phyloP scores from a whole-genome alignment of 2,888 invertebrate species.

The Hydropsyche betteni region DNA sequence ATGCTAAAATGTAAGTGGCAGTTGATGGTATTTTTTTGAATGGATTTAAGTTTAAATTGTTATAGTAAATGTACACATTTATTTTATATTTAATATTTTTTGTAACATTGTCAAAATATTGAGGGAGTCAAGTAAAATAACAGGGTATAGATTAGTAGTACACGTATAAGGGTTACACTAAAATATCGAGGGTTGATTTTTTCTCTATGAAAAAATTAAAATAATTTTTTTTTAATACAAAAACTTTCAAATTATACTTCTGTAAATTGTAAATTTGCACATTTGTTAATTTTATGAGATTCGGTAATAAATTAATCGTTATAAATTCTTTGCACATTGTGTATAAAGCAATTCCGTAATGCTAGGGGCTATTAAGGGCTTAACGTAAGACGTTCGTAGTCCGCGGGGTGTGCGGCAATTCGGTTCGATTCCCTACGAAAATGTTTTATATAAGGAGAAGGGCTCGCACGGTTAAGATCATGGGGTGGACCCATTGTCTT shows the following conservation, averaged over 20 bases:
- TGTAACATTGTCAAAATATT: conserved; percentile 48
- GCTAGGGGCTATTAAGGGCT: conserved; percentile 16
- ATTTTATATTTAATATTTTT: no score
- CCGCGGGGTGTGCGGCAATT: conserved; percentile 9
- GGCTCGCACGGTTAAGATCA: conserved; percentile 38
- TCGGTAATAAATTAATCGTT: no score
- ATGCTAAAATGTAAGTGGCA: no score
- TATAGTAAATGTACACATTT: no score
- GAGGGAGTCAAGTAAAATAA: conserved; percentile 48
- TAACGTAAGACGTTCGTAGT: conserved; percentile 8
- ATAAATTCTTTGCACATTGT: no score
- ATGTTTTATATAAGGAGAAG: conserved; percentile 24
- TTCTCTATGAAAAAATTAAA: no score
- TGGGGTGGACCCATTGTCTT: conserved; percentile 44
- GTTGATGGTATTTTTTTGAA: no score
- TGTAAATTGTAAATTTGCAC: background rate
- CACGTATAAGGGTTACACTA: conserved; percentile 12
- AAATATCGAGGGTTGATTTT: conserved; percentile 6
- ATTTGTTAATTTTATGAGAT: no score
- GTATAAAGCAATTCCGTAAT: conserved; percentile 11
- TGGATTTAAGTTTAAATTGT: no score
- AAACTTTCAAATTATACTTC: background rate
- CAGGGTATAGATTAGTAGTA: conserved; percentile 49
- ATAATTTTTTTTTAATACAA: no score
- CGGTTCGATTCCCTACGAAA: conserved; percentile 33